Percentiles rank a stretch among this genome's conserved stretches.
These are phyloP conservation scores for Leptothorax acervorum DNA, from an alignment of 2,888 invertebrate species.

Conservation along the genomic window DNA sequence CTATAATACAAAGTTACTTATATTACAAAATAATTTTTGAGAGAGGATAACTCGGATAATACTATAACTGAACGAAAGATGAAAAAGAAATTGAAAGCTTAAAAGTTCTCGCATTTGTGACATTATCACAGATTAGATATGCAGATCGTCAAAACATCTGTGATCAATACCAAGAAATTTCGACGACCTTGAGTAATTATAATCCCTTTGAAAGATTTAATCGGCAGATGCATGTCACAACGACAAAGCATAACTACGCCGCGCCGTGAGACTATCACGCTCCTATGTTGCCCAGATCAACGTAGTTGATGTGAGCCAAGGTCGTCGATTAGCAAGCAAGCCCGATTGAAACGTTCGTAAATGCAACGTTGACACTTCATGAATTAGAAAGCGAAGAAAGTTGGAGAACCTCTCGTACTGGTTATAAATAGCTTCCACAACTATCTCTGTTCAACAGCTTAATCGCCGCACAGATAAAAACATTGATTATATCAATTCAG, in stretches of 20 bases:
- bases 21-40: background rate
- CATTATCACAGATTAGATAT: background rate
- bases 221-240: background rate
- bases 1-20: background rate
- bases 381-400: slow-evolving; percentile 7
- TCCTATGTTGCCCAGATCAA: slow-evolving; percentile 1
- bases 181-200: background rate
- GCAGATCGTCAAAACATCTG: background rate
- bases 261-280: slow-evolving; percentile 13
- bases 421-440: background rate
- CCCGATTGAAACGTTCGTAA: slow-evolving; percentile 3
- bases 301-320: slow-evolving; percentile 43
- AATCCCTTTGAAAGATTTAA: slow-evolving; percentile 6
- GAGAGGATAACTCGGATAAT: background rate
- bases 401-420: background rate
- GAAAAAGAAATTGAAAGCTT: background rate
- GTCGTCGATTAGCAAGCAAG: slow-evolving; percentile 15
- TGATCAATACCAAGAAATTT: background rate
- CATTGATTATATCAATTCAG: background rate
- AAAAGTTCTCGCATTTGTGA: background rate
- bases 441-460: background rate
- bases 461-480: background rate
- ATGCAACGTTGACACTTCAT: slow-evolving; percentile 8
- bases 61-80: background rate
- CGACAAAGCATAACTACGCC: slow-evolving; percentile 5